phyloP scores from a whole-genome alignment of 2,888 invertebrate species.

The Amblyjoppa proteus region DNA sequence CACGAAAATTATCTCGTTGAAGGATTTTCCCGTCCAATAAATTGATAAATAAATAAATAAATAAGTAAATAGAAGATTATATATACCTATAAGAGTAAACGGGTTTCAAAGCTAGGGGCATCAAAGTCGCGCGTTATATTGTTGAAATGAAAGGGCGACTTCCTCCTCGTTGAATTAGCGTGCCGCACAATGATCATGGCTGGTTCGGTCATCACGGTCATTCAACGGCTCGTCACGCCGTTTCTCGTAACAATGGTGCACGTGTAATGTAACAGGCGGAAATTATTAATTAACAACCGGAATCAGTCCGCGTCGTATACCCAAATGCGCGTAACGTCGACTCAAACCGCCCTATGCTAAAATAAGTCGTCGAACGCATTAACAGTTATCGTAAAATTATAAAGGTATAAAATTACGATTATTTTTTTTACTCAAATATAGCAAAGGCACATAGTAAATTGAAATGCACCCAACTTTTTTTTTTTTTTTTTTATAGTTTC shows the following conservation, averaged over 20 bases:
- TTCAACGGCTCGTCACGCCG: slow-evolving; percentile 51
- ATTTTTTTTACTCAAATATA: not conserved
- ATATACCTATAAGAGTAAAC: slow-evolving; percentile 27
- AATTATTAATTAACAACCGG: slow-evolving; percentile 65
- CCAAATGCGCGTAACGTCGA: not conserved
- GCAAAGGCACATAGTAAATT: too few relatives aligned
- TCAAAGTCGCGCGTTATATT: slow-evolving; percentile 56
- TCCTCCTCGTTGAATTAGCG: slow-evolving; percentile 68
- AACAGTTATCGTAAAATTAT: not conserved
- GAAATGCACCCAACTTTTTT: too few relatives aligned
- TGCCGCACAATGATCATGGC: slow-evolving; percentile 62
- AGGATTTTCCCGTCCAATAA: not conserved
- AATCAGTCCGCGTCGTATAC: slow-evolving; percentile 54
- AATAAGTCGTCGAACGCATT: not conserved
- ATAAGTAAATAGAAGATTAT: not conserved
- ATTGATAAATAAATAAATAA: not conserved
- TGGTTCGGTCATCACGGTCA: slow-evolving; percentile 63
- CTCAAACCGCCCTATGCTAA: not conserved
- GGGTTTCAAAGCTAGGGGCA: slow-evolving; percentile 26
- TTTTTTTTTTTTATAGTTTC: too few relatives aligned
- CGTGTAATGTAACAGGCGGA: slow-evolving; percentile 61
- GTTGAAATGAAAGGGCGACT: slow-evolving; percentile 66
- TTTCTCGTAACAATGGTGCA: slow-evolving; percentile 62
- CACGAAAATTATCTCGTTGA: not conserved
- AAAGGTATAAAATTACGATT: not conserved